A percentile compares a stretch with the other conserved stretches of the same genome.
Evolutionary conservation across 1,140 invertebrate species (phyloP).

Genomic region (Rhizoglyphus robini): DNA sequence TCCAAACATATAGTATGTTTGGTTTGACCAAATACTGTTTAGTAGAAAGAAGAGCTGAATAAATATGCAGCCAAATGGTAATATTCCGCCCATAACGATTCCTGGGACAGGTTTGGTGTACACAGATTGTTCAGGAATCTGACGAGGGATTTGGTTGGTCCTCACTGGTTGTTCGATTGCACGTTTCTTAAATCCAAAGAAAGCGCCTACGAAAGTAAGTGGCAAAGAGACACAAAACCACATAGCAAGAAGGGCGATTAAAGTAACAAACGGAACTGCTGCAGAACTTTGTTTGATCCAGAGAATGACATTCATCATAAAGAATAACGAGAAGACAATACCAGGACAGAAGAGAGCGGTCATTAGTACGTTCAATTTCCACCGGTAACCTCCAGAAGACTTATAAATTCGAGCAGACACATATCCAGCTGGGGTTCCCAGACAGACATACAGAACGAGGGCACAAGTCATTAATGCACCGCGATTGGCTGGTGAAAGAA

Average conservation of each 20-base stretch:
- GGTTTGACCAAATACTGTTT: constrained; percentile 94
- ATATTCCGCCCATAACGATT: constrained; percentile 92
- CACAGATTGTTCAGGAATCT: constrained; percentile 92
- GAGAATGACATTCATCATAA: constrained; percentile 86
- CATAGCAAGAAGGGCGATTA: constrained; percentile 83
- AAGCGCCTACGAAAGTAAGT: constrained; percentile 90
- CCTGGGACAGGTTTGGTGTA: constrained; percentile 77
- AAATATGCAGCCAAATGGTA: constrained; percentile 98
- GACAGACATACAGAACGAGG: constrained; percentile 80
- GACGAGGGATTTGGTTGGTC: constrained; percentile 94
- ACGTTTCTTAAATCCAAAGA: constrained; percentile 93
- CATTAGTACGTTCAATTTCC: constrained; percentile 93
- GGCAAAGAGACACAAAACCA: constrained; percentile 98
- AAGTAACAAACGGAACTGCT: constrained; percentile 89
- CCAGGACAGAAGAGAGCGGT: constrained; percentile 87
- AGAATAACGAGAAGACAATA: constrained; percentile 85
- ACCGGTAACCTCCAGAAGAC: constrained; percentile 89
- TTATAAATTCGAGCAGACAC: constrained; percentile 92
- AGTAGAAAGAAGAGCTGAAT: constrained; percentile 98
- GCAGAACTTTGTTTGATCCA: constrained; percentile 90
- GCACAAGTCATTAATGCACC: constrained; percentile 96
- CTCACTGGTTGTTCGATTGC: constrained; percentile 91
- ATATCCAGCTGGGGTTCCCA: constrained; percentile 90
- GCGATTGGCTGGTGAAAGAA: constrained; percentile 92
- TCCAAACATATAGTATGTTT: constrained; percentile 99